These are phyloP conservation scores for Pyrocephalus nanus DNA, from an alignment of 2,797 vertebrate genomes.

Conservation along the genomic window DNA sequence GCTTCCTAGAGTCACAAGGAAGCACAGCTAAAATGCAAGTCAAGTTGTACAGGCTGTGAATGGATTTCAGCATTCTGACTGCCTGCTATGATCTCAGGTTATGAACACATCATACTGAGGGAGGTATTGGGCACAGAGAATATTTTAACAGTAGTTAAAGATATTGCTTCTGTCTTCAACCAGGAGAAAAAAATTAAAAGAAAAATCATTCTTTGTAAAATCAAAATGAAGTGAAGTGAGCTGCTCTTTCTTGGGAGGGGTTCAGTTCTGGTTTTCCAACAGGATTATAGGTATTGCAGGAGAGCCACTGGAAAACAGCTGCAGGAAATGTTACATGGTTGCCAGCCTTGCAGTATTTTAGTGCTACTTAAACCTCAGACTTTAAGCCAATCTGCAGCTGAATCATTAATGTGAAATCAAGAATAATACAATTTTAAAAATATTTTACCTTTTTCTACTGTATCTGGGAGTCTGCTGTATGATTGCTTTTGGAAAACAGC, in stretches of 20 bases:
- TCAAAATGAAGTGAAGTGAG: neutral
- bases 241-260: neutral
- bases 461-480: neutral
- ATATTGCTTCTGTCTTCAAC: neutral
- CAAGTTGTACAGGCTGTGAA: neutral
- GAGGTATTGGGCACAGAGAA: neutral
- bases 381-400: neutral
- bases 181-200: neutral
- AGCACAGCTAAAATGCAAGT: neutral
- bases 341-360: neutral
- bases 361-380: neutral
- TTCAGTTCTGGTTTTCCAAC: neutral
- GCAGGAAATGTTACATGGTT: neutral
- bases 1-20: neutral
- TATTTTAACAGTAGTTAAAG: neutral
- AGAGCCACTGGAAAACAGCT: neutral
- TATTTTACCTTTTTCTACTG: neutral
- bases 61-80: neutral
- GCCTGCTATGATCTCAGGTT: neutral
- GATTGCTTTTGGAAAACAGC: neutral
- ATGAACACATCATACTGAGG: neutral
- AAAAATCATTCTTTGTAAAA: neutral
- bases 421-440: neutral
- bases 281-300: neutral
- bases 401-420: neutral